Base-by-base conservation (phyloP, 1,140 invertebrate species). In the Hypothenemus hampei region DNA sequence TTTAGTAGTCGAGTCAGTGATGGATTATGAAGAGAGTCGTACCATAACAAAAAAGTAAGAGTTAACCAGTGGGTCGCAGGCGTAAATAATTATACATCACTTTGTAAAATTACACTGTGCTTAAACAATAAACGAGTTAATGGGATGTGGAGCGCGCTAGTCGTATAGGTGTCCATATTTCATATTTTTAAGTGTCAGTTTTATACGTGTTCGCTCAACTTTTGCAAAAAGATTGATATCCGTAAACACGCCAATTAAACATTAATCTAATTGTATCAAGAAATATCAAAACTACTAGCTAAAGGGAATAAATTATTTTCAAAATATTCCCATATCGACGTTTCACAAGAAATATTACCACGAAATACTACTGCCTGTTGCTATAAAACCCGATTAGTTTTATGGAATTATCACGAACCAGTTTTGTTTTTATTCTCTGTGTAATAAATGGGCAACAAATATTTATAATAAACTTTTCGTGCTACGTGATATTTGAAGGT, bases 71-170 rank as follows among this genome's bases (percentile, higher is more conserved):
- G 40, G 22, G 11, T 24, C 26, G 21, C 40, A 48, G 23, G 46
- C 46, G 46, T 48, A 48, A 36, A 48, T 48, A 48, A 48, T 36
- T 37, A 31, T 13, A 15, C 19, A 11, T 37, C 13, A 5, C 11
- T 36, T 48, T 48, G 31, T 36, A 21, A 22, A 37, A 48, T 36
- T 48, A 48, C 20, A 37, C 10, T 16, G 46, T 43, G 15, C 3
- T 22, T 24, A 23, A 43, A 43, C 40, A 43, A 43, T 43, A 22
- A 24, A 24, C 31, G 37, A 22, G 31, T 23, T 48, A 48, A 48
- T 48, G 46, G 19, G 3, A 37, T 22, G n/a, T 37, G 24, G 20
- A 20, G 18, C 18, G 19, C 11, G n/a, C n/a, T n/a, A n/a, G n/a
- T n/a, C 24, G 21, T 36, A 22, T 35, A 48, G 37, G 33, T 35